Base-by-base conservation (phyloP, 2,113 vertebrate species). In the Indicator indicator region DNA sequence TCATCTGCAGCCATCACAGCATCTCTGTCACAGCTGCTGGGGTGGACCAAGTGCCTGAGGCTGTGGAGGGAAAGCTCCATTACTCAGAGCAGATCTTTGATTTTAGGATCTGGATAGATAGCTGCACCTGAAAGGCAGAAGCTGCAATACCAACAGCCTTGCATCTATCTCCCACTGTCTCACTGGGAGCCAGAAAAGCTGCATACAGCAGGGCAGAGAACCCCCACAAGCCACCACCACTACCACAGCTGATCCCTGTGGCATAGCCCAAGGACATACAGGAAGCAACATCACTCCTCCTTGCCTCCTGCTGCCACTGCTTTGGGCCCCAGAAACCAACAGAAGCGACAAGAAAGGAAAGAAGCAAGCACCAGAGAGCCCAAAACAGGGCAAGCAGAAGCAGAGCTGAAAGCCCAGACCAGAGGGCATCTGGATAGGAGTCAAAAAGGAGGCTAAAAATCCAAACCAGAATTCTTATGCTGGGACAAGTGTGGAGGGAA, bases 401-500 rank as follows among this genome's bases (percentile, higher is more conserved):
- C 94, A 21, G 48, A 50, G 48, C 48, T 50, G 48, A 93, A 96
- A 86, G 90, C 56, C 85, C 87, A 91, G 94, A 93, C 77, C 89
- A 95, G 54, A 9, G 85, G 94, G 94, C 96, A 95, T 89, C 94
- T 90, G 91, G 89, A 86, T 48, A 93, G 90, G 93, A 97, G 91
- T 89, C 95, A 96, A 96, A 97, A 95, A 90, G 96, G 88, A 96
- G 94, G 96, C 96, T 94, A 94, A 97, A 97, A 96, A 86, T 3
- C 93, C 87, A 91, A 96, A 97, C 96, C 79, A 79, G 97, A 97
- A 97, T 97, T 97, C 96, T 97, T 96, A 96, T 91, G 86, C 97
- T 97, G 95, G 93, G 97, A 98, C 97, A 98, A 97, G 97, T 93
- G 95, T 86, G 91, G 88, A 94, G 87, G 55, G 97, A 98, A 97